A percentile compares a stretch with the other conserved stretches of the same genome.
Evolutionary conservation across 2,888 invertebrate species (phyloP).

Genomic region (Cataglyphis altisquamis): DNA sequence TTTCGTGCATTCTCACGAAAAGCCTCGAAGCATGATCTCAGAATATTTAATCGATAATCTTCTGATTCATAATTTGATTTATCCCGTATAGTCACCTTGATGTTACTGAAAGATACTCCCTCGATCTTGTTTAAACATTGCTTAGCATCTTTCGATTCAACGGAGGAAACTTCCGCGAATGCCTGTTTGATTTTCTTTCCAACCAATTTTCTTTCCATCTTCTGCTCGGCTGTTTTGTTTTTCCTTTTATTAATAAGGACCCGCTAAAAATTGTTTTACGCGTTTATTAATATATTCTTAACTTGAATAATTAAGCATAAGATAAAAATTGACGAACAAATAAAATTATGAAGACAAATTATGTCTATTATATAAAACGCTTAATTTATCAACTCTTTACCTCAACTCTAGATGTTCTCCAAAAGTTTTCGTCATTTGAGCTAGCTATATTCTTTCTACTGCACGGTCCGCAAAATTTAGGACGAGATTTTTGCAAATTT

Average conservation of each 20-base stretch:
- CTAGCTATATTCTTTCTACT: slow-evolving; percentile 67
- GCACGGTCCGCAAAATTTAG: slow-evolving; percentile 76
- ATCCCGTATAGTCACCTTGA: slow-evolving; percentile 81
- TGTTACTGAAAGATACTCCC: slow-evolving; percentile 63
- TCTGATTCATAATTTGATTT: slow-evolving; percentile 70
- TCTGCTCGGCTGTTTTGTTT: background rate
- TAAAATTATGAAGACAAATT: background rate
- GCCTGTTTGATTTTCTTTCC: background rate
- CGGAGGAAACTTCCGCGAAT: slow-evolving; percentile 11
- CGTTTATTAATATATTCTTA: slow-evolving; percentile 8
- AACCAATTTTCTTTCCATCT: background rate
- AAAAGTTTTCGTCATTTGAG: slow-evolving; percentile 78
- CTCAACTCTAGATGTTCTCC: slow-evolving; percentile 69
- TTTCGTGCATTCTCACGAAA: slow-evolving; percentile 72
- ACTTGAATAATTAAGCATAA: background rate
- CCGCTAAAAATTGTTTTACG: background rate
- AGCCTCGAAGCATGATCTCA: slow-evolving; percentile 73
- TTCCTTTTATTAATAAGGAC: slow-evolving; percentile 2
- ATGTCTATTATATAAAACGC: background rate
- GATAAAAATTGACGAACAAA: background rate
- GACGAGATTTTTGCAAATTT: slow-evolving; percentile 70
- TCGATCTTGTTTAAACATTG: slow-evolving; percentile 33
- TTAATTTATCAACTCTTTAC: slow-evolving; percentile 52
- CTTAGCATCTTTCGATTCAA: background rate
- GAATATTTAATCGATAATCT: slow-evolving; percentile 62